phyloP scores from a whole-genome alignment of 2,113 vertebrate species.

The Okapia johnstoni region DNA sequence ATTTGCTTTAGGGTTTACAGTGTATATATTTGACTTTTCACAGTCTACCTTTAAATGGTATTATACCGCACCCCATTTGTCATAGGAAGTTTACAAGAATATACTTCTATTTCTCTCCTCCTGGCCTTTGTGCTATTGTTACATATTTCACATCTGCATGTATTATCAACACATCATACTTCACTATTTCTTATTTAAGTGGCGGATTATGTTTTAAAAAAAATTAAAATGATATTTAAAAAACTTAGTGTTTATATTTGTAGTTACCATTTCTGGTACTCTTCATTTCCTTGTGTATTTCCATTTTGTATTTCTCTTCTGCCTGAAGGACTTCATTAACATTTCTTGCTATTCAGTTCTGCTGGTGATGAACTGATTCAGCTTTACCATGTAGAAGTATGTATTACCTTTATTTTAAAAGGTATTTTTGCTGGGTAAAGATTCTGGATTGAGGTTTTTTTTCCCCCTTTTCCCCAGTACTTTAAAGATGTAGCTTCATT shows the following conservation, averaged over 20 bases:
- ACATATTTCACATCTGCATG: not conserved
- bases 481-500: not conserved
- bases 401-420: not conserved
- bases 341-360: not conserved
- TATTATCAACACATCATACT: not conserved
- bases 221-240: not conserved
- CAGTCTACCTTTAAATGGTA: not conserved
- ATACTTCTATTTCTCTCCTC: not conserved
- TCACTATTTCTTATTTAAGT: not conserved
- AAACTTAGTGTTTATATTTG: not conserved
- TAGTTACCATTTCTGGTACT: not conserved
- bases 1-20: not conserved
- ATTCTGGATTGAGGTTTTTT: not conserved
- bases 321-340: not conserved
- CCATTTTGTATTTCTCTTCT: not conserved
- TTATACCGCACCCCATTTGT: not conserved
- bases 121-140: not conserved
- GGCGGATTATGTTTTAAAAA: not conserved
- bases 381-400: not conserved
- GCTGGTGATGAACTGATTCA: not conserved
- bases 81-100: not conserved
- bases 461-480: too few relatives aligned
- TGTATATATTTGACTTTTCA: not conserved
- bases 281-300: not conserved
- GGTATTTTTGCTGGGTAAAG: not conserved